A percentile compares a stretch with the other conserved stretches of the same genome.
Conservation (phyloP, 2,888 invertebrate genomes). For the Gandaritis pyraliata region DNA sequence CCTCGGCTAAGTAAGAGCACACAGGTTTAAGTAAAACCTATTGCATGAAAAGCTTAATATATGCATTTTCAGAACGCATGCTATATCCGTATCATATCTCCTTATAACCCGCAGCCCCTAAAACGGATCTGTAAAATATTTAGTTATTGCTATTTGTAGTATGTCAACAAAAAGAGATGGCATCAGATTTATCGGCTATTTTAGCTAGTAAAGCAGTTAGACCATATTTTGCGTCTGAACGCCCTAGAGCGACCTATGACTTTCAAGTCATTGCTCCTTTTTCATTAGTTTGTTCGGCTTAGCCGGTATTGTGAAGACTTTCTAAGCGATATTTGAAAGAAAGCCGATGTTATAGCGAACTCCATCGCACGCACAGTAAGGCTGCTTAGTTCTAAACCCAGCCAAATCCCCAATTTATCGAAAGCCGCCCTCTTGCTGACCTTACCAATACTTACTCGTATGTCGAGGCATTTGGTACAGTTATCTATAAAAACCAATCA, state of each 20-base stretch:
- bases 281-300: not conserved
- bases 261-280: not conserved
- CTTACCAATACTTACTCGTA: slow-evolving; percentile 20
- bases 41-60: no score
- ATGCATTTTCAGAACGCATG: no score
- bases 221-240: not conserved
- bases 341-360: slow-evolving; percentile 9
- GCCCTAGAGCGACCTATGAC: not conserved
- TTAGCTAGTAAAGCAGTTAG: no score
- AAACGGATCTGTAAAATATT: no score
- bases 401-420: slow-evolving; percentile 26
- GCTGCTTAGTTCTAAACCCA: slow-evolving; percentile 20
- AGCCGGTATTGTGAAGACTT: not conserved
- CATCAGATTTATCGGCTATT: no score
- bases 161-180: no score
- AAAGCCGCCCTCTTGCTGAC: slow-evolving; percentile 19
- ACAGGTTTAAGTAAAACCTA: no score
- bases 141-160: no score
- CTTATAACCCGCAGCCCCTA: no score
- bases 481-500: not conserved
- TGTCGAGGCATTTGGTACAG: slow-evolving; percentile 15
- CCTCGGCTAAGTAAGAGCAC: no score
- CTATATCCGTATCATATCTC: no score
- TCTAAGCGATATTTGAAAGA: slow-evolving; percentile 9
- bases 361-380: slow-evolving; percentile 12